These are phyloP conservation scores for Notocelia uddmanniana DNA, from an alignment of 2,888 invertebrate species.

Conservation along the genomic window DNA sequence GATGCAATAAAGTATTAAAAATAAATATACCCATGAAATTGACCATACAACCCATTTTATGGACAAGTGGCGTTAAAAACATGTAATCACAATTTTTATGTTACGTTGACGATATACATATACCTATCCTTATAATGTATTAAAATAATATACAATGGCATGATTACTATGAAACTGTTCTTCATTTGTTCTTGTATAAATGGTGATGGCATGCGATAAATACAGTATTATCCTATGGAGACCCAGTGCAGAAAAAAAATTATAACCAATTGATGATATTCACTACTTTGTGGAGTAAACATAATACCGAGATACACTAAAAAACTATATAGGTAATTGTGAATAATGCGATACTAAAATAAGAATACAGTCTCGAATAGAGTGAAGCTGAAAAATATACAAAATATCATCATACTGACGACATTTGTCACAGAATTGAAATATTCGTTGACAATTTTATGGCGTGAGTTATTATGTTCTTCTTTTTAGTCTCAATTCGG, in stretches of 20 bases:
- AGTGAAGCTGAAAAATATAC: neutral
- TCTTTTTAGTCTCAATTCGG: neutral
- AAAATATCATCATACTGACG: too few species aligned
- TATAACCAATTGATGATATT: conserved; percentile 57
- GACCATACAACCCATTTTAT: too few species aligned
- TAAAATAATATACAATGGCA: too few species aligned
- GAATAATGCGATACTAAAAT: conserved; percentile 24
- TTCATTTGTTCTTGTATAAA: conserved; percentile 9
- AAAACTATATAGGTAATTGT: conserved; percentile 39
- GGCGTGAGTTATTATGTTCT: neutral
- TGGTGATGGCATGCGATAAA: conserved; percentile 69
- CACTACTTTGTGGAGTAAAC: conserved; percentile 66
- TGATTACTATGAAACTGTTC: neutral
- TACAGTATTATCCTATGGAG: conserved; percentile 53
- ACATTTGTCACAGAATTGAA: neutral
- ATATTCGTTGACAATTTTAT: neutral
- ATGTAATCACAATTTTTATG: neutral
- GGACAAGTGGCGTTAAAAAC: too few species aligned
- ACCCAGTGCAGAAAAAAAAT: conserved; percentile 63
- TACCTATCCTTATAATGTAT: too few species aligned
- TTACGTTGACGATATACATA: neutral
- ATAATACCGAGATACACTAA: conserved; percentile 4
- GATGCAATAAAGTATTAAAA: neutral
- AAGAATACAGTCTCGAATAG: neutral
- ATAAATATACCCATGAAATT: neutral